Evolutionary conservation across 2,888 invertebrate genomes (phyloP).

Genomic region (Philereme vetulata): DNA sequence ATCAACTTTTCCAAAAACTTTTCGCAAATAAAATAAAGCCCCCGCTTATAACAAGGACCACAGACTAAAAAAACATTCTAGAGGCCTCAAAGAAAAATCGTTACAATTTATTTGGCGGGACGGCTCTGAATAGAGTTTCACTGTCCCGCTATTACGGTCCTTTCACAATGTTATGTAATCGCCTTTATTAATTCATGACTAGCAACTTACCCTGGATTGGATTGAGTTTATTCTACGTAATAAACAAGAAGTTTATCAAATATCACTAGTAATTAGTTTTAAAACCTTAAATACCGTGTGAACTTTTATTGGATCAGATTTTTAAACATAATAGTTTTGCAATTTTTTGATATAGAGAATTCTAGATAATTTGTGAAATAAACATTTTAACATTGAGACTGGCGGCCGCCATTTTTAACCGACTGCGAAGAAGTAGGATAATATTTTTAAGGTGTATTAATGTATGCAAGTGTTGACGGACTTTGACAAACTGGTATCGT

Average conservation of each 20-base stretch:
- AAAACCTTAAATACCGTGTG: too few species aligned
- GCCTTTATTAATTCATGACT: constrained; percentile 49
- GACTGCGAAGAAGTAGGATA: too few species aligned
- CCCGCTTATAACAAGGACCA: constrained; percentile 39
- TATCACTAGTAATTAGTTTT: too few species aligned
- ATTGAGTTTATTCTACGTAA: neutral
- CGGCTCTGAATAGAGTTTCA: constrained; percentile 63
- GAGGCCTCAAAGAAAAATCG: constrained; percentile 79
- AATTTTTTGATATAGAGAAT: neutral
- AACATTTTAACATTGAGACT: too few species aligned
- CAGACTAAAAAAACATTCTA: constrained; percentile 60
- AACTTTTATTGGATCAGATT: too few species aligned
- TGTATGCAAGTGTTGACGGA: too few species aligned
- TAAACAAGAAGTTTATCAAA: neutral
- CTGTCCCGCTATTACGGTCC: constrained; percentile 62
- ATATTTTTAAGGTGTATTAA: too few species aligned
- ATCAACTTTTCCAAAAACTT: constrained; percentile 7
- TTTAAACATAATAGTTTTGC: too few species aligned
- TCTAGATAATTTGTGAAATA: too few species aligned
- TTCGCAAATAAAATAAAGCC: constrained; percentile 7
- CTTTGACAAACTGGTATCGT: too few species aligned
- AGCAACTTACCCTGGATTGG: neutral
- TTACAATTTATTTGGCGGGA: constrained; percentile 70
- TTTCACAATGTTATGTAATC: constrained; percentile 56
- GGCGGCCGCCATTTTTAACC: too few species aligned